phyloP scores from a whole-genome alignment of 2,888 invertebrate species.

The Pheosia gnoma region DNA sequence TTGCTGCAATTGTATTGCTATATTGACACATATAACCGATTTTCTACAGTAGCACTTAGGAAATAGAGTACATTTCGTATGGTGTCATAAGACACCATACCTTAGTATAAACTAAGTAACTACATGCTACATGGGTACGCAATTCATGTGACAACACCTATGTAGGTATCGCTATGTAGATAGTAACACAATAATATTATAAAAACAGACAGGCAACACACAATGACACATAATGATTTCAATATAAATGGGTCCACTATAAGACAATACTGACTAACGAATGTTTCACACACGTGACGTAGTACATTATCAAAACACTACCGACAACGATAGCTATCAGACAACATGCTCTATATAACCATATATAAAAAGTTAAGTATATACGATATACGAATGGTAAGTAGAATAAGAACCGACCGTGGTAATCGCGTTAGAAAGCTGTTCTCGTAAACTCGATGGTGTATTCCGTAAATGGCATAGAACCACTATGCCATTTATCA shows the following conservation, averaged over 20 bases:
- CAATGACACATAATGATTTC: slow-evolving; percentile 8
- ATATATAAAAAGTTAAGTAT: slow-evolving; percentile 18
- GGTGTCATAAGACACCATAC: too few relatives aligned
- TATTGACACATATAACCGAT: too few relatives aligned
- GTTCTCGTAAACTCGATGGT: slow-evolving; percentile 11
- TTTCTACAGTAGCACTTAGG: too few relatives aligned
- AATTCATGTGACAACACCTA: too few relatives aligned
- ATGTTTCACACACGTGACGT: slow-evolving; percentile 1
- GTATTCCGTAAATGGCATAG: slow-evolving; percentile 3
- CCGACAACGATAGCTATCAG: slow-evolving; percentile 18
- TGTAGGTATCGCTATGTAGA: not conserved
- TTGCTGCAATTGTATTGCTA: too few relatives aligned
- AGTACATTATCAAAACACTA: slow-evolving; percentile 14
- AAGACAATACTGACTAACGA: slow-evolving; percentile 2
- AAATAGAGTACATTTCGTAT: too few relatives aligned
- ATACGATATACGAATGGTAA: slow-evolving; percentile 2
- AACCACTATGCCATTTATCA: slow-evolving; percentile 15
- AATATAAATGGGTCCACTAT: not conserved
- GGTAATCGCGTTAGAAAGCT: slow-evolving; percentile 25
- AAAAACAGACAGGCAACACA: not conserved
- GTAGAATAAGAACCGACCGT: slow-evolving; percentile 7
- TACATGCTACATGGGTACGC: not conserved
- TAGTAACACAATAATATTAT: not conserved
- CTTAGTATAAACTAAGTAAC: too few relatives aligned
- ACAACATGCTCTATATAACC: slow-evolving; percentile 23